phyloP scores from a whole-genome alignment of 2,113 vertebrate genomes.

The Ptychochromis oligacanthus region DNA sequence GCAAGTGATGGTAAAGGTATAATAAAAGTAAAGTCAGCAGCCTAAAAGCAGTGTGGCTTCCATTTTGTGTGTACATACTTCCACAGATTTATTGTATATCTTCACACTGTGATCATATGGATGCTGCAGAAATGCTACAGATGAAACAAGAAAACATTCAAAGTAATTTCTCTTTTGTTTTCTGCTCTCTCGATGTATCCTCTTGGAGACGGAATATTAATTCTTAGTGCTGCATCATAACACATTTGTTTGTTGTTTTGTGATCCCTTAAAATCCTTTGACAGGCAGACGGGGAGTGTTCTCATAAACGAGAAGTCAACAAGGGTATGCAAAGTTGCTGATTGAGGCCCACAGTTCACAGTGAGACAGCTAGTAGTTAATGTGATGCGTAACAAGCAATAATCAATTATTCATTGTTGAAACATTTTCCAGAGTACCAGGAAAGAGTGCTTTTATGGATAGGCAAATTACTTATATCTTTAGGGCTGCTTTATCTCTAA shows the following conservation, averaged over 20 bases:
- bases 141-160: conserved; percentile 13
- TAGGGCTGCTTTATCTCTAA: conserved; percentile 23
- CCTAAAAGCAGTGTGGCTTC: neutral
- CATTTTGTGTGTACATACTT: neutral
- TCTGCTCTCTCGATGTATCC: neutral
- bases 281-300: conserved; percentile 35
- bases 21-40: neutral
- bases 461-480: conserved; percentile 33
- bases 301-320: conserved; percentile 17
- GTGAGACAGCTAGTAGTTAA: conserved; percentile 48
- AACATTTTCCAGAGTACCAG: conserved; percentile 39
- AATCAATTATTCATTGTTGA: conserved; percentile 61
- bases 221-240: conserved; percentile 40
- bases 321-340: conserved; percentile 32
- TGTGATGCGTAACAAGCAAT: conserved; percentile 45
- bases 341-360: conserved; percentile 42
- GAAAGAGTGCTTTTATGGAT: conserved; percentile 45
- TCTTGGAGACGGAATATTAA: conserved; percentile 27
- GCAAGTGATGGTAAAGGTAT: neutral
- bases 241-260: conserved; percentile 59
- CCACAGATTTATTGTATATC: neutral
- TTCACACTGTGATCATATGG: neutral
- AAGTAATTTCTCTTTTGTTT: neutral
- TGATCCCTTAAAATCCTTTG: conserved; percentile 42
- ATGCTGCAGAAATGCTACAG: neutral